Evolutionary conservation across 2,113 vertebrate species (phyloP).

Genomic region (Pavo muticus): DNA sequence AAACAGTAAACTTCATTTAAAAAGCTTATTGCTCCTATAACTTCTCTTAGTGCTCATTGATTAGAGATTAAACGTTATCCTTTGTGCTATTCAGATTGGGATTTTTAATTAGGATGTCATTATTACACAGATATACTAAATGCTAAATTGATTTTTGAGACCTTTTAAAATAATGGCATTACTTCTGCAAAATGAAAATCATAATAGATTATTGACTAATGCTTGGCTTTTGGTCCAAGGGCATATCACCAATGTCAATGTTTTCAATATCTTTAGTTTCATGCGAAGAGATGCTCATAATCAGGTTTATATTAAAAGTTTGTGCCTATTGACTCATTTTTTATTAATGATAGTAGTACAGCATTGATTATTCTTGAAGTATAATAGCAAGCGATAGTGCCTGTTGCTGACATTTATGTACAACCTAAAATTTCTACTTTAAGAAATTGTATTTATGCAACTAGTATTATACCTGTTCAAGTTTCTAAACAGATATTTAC

Average conservation of each 20-base stretch:
- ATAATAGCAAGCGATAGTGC: constrained; percentile 75
- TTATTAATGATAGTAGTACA: constrained; percentile 87
- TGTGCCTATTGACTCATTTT: constrained; percentile 80
- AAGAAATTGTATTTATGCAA: constrained; percentile 1
- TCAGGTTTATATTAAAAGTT: constrained; percentile 82
- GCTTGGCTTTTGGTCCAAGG: constrained; percentile 80
- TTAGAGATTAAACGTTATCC: constrained; percentile 83
- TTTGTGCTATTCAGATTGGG: constrained; percentile 76
- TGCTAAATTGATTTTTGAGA: constrained; percentile 84
- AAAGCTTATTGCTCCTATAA: constrained; percentile 78
- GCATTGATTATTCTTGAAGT: constrained; percentile 86
- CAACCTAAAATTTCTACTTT: constrained; percentile 35
- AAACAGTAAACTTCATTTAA: constrained; percentile 68
- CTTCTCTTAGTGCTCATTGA: constrained; percentile 75
- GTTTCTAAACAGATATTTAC: neutral
- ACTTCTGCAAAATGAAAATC: constrained; percentile 88
- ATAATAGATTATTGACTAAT: constrained; percentile 90
- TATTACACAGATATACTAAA: constrained; percentile 85
- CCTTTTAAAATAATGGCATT: constrained; percentile 84
- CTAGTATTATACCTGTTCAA: neutral
- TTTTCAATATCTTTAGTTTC: constrained; percentile 85
- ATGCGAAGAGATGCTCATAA: constrained; percentile 80
- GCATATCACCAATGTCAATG: constrained; percentile 83
- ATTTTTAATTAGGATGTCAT: constrained; percentile 87
- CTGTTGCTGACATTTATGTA: constrained; percentile 34